Evolutionary conservation across 2,113 vertebrate genomes (phyloP).

Genomic region (Epinephelus moara): DNA sequence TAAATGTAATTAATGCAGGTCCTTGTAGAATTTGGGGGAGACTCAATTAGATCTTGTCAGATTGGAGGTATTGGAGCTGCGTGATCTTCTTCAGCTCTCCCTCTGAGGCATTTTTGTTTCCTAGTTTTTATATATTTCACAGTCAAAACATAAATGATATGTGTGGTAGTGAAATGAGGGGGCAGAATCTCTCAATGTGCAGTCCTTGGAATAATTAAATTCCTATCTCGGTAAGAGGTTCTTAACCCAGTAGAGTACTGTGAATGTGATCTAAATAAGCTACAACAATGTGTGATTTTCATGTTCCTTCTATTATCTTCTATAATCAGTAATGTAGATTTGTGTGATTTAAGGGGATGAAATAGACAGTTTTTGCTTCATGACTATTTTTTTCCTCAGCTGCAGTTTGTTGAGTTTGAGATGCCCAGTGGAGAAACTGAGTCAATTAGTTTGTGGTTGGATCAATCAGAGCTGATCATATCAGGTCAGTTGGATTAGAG

Average conservation of each 20-base stretch:
- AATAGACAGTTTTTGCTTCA: background rate
- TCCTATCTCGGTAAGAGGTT: background rate
- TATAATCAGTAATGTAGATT: background rate
- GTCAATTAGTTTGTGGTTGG: too few species aligned
- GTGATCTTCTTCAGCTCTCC: background rate
- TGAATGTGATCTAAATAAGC: background rate
- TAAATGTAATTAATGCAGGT: background rate
- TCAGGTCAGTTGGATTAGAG: too few species aligned
- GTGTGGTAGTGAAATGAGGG: background rate
- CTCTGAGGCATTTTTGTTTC: background rate
- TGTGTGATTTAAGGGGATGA: background rate
- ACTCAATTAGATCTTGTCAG: background rate
- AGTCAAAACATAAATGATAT: background rate
- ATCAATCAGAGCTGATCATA: too few species aligned
- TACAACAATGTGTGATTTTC: background rate
- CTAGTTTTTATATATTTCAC: background rate
- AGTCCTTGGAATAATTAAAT: background rate
- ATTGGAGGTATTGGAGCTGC: background rate
- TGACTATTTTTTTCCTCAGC: too few species aligned
- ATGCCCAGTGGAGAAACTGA: too few species aligned
- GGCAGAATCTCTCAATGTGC: background rate
- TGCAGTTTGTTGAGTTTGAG: too few species aligned
- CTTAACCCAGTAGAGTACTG: background rate
- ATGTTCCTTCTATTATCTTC: background rate
- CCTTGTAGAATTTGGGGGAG: conserved; percentile 2